Percentiles rank a stretch among this genome's conserved stretches.
phyloP scores from a whole-genome alignment of 2,113 vertebrate genomes.

The Amazona guildingii region DNA sequence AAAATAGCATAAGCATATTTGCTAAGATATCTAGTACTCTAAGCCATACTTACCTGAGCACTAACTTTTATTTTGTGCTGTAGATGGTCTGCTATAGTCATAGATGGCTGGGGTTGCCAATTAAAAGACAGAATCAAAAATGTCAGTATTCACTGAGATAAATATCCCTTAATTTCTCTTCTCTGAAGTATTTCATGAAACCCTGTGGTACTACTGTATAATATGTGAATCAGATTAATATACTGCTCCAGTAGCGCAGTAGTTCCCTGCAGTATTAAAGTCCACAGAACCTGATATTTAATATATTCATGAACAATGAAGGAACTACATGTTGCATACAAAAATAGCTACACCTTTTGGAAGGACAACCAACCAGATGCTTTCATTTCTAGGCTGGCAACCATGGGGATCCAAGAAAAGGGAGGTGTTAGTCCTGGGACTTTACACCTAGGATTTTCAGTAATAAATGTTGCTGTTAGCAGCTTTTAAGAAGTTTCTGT shows the following conservation, averaged over 20 bases:
- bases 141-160: neutral
- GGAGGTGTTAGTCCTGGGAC: slow-evolving; percentile 52
- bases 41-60: neutral
- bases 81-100: neutral
- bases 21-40: neutral
- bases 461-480: slow-evolving; percentile 10
- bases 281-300: slow-evolving; percentile 34
- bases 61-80: neutral
- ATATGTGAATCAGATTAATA: slow-evolving; percentile 38
- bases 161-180: neutral
- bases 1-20: neutral
- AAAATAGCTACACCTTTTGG: slow-evolving; percentile 46
- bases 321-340: slow-evolving; percentile 5
- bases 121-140: neutral
- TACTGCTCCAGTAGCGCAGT: neutral
- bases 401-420: neutral
- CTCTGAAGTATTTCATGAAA: slow-evolving; percentile 4
- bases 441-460: slow-evolving; percentile 41
- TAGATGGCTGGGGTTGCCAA: neutral
- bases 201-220: neutral
- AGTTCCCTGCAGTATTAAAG: slow-evolving; percentile 33
- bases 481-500: neutral
- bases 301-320: neutral
- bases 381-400: slow-evolving; percentile 27
- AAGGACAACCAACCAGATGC: slow-evolving; percentile 56